phyloP scores from a whole-genome alignment of 1,140 invertebrate genomes.

The Conus betulinus region DNA sequence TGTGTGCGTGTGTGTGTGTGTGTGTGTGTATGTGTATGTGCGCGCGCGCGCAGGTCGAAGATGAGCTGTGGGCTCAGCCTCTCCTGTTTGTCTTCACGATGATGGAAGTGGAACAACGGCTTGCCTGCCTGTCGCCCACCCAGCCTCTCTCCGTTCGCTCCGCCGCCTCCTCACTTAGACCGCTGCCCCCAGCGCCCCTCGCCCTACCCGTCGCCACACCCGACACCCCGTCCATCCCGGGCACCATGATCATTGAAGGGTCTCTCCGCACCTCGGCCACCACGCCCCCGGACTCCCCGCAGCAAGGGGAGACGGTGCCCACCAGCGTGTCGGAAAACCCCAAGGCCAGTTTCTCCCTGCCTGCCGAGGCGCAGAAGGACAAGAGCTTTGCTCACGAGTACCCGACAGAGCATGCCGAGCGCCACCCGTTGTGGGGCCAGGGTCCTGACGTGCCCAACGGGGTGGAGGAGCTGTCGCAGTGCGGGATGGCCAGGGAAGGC shows the following conservation, averaged over 20 bases:
- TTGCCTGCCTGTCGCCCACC: slow-evolving; percentile 30
- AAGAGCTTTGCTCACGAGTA: neutral
- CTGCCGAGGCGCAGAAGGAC: slow-evolving; percentile 1
- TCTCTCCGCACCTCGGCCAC: slow-evolving; percentile 40
- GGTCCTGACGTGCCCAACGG: neutral
- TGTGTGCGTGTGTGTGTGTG: neutral
- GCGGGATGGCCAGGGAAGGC: slow-evolving; percentile 10
- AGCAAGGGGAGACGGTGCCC: slow-evolving; percentile 42
- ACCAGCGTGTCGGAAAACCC: slow-evolving; percentile 23
- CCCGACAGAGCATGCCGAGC: slow-evolving; percentile 17
- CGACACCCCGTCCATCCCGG: neutral
- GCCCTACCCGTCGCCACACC: slow-evolving; percentile 4
- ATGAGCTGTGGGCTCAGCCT: slow-evolving; percentile 14
- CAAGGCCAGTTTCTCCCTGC: slow-evolving; percentile 15
- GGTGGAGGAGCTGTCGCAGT: slow-evolving; percentile 8
- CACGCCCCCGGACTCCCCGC: slow-evolving; percentile 43
- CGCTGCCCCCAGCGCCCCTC: slow-evolving; percentile 21
- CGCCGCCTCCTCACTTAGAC: slow-evolving; percentile 32
- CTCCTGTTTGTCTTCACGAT: slow-evolving; percentile 24
- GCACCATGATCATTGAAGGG: slow-evolving; percentile 51
- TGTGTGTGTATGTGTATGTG: neutral
- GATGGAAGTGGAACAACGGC: slow-evolving; percentile 39
- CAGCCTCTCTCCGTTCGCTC: slow-evolving; percentile 31
- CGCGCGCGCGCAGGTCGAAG: slow-evolving; percentile 35
- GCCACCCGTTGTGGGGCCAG: slow-evolving; percentile 14